Evolutionary conservation across 2,113 vertebrate genomes (phyloP).

Genomic region (Hylia prasina): DNA sequence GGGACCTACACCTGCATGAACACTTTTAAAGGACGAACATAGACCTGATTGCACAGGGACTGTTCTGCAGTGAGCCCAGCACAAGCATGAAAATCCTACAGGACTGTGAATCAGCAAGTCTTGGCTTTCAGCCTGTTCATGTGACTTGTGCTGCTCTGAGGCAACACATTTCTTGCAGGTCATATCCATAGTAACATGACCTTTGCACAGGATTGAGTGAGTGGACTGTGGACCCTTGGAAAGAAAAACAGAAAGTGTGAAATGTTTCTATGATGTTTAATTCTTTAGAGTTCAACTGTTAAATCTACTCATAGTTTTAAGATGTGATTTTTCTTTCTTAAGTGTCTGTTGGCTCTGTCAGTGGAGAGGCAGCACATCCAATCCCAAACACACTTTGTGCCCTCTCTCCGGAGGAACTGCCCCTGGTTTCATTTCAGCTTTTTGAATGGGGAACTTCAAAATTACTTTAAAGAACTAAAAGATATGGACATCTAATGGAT

Average conservation of each 20-base stretch:
- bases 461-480: conserved; percentile 18
- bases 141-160: conserved; percentile 30
- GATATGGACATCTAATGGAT: not conserved
- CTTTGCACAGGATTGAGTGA: conserved; percentile 67
- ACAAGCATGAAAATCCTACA: conserved; percentile 23
- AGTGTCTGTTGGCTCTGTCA: not conserved
- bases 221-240: conserved; percentile 48
- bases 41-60: conserved; percentile 11
- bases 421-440: conserved; percentile 1
- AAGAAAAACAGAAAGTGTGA: conserved; percentile 44
- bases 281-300: conserved; percentile 65
- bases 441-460: conserved; percentile 40
- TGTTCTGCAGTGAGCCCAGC: not conserved
- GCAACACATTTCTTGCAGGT: conserved; percentile 41
- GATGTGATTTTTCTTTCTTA: conserved; percentile 45
- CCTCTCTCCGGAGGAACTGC: conserved; percentile 38
- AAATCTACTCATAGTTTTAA: conserved; percentile 47
- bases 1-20: conserved; percentile 98
- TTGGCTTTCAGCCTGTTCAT: conserved; percentile 39
- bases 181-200: conserved; percentile 61
- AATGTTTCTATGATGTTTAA: conserved; percentile 46
- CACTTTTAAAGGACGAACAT: conserved; percentile 96
- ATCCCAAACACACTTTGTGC: not conserved
- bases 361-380: not conserved
- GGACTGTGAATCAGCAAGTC: conserved; percentile 28